These are phyloP conservation scores for Radopholus similis DNA, from an alignment of 1,140 invertebrate species.

Conservation along the genomic window DNA sequence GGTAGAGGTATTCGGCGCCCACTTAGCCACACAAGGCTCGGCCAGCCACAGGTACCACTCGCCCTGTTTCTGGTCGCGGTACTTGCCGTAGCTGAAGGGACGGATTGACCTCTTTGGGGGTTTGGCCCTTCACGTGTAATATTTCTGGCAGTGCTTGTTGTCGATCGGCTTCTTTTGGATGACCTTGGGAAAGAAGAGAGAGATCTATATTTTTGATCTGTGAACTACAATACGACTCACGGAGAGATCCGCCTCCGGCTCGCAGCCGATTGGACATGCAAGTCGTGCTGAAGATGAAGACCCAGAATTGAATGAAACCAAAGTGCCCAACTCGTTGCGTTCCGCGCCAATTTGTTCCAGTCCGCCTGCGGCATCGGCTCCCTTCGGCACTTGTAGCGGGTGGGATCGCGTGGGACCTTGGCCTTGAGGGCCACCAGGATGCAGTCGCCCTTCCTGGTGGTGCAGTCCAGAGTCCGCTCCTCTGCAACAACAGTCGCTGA, in stretches of 20 bases:
- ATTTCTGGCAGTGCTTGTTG: slow-evolving; percentile 51
- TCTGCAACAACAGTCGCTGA: slow-evolving; percentile 19
- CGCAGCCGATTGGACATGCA: slow-evolving; percentile 52
- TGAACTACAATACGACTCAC: slow-evolving; percentile 17
- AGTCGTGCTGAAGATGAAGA: slow-evolving; percentile 26
- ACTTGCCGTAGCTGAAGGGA: slow-evolving; percentile 44
- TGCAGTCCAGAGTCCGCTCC: slow-evolving; percentile 42
- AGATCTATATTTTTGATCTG: neutral
- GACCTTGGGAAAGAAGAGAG: slow-evolving; percentile 33
- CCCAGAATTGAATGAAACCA: neutral
- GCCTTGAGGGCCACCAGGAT: slow-evolving; percentile 27
- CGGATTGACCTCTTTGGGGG: neutral
- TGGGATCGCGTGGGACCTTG: slow-evolving; percentile 24
- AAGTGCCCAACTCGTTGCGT: slow-evolving; percentile 19
- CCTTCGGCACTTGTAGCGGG: slow-evolving; percentile 31
- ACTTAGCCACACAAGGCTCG: slow-evolving; percentile 43
- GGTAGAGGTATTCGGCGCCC: neutral
- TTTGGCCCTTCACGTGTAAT: slow-evolving; percentile 38
- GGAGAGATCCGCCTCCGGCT: slow-evolving; percentile 47
- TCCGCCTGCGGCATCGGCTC: slow-evolving; percentile 51
- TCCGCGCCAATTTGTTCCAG: slow-evolving; percentile 47
- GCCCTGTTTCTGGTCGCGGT: slow-evolving; percentile 41
- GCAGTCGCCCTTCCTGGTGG: slow-evolving; percentile 19
- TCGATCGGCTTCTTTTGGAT: slow-evolving; percentile 49
- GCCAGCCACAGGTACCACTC: slow-evolving; percentile 57